phyloP scores from a whole-genome alignment of 2,113 vertebrate species.

The Ailuropoda melanoleuca region DNA sequence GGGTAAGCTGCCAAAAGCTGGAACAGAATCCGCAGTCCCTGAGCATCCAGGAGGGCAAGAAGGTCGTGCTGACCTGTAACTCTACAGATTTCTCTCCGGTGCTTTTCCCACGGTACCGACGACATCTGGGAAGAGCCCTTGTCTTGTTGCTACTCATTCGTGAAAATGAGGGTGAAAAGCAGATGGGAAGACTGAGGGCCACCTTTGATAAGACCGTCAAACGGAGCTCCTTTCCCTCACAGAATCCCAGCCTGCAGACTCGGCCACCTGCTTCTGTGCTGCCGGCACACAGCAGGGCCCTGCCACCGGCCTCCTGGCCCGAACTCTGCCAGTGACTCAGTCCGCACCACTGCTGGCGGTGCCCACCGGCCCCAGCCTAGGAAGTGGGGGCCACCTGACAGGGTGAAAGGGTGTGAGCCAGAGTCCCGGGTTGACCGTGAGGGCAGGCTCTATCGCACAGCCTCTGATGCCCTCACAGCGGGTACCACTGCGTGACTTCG shows the following conservation, averaged over 20 bases:
- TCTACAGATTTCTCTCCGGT: not conserved
- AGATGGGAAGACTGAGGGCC: not conserved
- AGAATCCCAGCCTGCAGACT: not conserved
- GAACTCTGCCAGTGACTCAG: not conserved
- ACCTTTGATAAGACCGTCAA: not conserved
- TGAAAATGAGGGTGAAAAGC: not conserved
- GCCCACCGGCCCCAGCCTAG: not conserved
- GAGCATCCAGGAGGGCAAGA: not conserved
- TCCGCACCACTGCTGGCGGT: not conserved
- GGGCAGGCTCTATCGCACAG: not conserved
- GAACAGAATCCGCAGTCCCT: not conserved
- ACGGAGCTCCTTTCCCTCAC: not conserved
- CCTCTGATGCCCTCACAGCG: not conserved
- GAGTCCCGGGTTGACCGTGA: not conserved
- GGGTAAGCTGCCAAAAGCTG: not conserved
- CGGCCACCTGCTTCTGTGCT: slow-evolving; percentile 34
- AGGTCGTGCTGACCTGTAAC: not conserved
- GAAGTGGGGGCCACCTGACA: not conserved
- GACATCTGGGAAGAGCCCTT: not conserved
- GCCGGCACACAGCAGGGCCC: not conserved
- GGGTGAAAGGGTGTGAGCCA: not conserved
- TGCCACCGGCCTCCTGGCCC: not conserved
- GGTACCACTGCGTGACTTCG: not conserved
- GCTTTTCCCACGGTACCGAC: not conserved
- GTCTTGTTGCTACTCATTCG: not conserved